Conservation (phyloP, 2,797 vertebrate species). For the Paratrypauchen microcephalus region DNA sequence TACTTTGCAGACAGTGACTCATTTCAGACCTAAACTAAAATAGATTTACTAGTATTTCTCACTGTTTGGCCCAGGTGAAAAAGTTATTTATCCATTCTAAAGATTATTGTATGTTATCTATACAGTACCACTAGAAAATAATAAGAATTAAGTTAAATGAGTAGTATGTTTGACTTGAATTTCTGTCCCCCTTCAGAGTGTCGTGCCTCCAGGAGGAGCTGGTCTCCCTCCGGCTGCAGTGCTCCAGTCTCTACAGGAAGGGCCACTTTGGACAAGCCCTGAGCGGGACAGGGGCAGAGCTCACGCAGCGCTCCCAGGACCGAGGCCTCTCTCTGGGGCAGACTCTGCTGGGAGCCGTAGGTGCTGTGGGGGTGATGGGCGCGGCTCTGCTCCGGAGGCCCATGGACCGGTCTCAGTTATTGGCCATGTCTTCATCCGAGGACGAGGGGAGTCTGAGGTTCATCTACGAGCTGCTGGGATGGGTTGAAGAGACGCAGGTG, state of each 20-base stretch:
- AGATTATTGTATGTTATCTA: too few species aligned
- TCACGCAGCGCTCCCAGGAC: slow-evolving; percentile 74
- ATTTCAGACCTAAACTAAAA: too few species aligned
- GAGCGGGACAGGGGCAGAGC: slow-evolving; percentile 68
- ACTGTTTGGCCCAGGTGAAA: too few species aligned
- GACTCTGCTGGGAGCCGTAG: slow-evolving; percentile 74
- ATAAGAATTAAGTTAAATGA: too few species aligned
- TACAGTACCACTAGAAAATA: too few species aligned
- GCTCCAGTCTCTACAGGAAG: slow-evolving; percentile 92
- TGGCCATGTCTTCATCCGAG: slow-evolving; percentile 93
- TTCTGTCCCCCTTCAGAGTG: slow-evolving; percentile 72
- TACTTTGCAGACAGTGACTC: too few species aligned
- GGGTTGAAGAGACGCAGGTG: slow-evolving; percentile 98
- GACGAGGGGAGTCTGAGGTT: slow-evolving; percentile 95
- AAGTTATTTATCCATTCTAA: neutral
- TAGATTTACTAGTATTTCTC: too few species aligned
- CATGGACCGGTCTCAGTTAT: slow-evolving; percentile 88
- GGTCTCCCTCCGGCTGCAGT: slow-evolving; percentile 90
- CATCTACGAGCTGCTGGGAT: slow-evolving; percentile 95
- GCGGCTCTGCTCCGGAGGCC: slow-evolving; percentile 88
- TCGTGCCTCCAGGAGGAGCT: slow-evolving; percentile 93
- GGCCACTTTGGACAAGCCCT: slow-evolving; percentile 83
- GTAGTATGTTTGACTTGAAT: too few species aligned
- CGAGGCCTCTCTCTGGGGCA: slow-evolving; percentile 83
- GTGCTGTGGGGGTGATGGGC: slow-evolving; percentile 71